Evolutionary conservation across 2,113 vertebrate species (phyloP).

Genomic region (Ibidorhyncha struthersii): DNA sequence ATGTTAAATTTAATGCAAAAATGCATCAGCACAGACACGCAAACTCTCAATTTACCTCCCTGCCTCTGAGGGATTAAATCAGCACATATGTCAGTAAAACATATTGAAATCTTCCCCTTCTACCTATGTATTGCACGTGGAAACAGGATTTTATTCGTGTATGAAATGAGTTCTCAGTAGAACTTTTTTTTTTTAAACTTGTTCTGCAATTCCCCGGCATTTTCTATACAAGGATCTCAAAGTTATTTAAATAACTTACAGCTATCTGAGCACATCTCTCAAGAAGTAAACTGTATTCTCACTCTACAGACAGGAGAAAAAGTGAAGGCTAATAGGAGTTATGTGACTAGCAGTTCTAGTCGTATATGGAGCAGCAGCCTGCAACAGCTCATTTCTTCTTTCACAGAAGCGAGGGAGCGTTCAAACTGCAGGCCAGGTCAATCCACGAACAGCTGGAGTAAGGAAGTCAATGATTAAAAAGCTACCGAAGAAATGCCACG

Average conservation of each 20-base stretch:
- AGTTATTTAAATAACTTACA: background rate
- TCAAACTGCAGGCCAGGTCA: background rate
- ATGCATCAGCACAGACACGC: background rate
- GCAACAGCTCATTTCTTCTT: background rate
- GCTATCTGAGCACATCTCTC: background rate
- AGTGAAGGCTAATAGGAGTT: background rate
- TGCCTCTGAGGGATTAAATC: background rate
- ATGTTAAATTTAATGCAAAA: background rate
- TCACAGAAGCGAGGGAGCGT: background rate
- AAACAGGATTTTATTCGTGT: background rate
- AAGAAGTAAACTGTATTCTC: background rate
- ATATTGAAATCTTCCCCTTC: background rate
- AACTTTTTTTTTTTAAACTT: background rate
- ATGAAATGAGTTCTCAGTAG: background rate
- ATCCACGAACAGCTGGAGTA: fast-evolving
- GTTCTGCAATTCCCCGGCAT: background rate
- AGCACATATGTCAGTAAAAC: background rate
- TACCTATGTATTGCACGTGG: background rate
- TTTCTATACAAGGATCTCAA: background rate
- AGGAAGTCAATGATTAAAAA: background rate
- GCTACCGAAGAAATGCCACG: fast-evolving
- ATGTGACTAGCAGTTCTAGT: background rate
- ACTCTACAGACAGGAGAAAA: background rate
- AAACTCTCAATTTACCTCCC: background rate
- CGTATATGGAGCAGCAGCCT: background rate